Evolutionary conservation across 2,113 vertebrate species (phyloP), one percentile per base, ranked within the genome.

Genomic region (Glaucomys volans): DNA sequence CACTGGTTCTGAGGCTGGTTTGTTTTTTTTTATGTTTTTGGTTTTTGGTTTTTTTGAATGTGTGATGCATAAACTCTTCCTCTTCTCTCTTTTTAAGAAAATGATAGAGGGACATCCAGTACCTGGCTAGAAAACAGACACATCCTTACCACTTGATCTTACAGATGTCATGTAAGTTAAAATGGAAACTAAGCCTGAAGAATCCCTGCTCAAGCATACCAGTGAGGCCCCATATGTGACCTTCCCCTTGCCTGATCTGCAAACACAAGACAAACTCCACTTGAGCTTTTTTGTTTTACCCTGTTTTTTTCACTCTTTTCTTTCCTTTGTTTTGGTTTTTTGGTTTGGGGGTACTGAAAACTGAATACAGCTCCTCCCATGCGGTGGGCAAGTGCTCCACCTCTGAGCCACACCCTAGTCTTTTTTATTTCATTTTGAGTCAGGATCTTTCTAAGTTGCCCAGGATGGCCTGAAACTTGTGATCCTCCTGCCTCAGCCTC

Each of bases 1-100:
- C 62, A 74, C 24, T 95, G 47, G 79, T 79, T 81, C 77, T 74
- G 26, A 82, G 11, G 20, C n/a, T 24, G 67, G 71, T 89, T 20
- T 18, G 54, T 24, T 59, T 28, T 62, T 62, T 57, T 62, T n/a
- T n/a, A n/a, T n/a, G n/a, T n/a, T n/a, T n/a, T n/a, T n/a, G n/a
- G n/a, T n/a, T n/a, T n/a, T n/a, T n/a, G n/a, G n/a, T n/a, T n/a
- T 59, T 62, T 62, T 52, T 62, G 7, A 24, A 57, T 22, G 20
- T 57, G 54, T 57, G 54, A 57, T 12, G 5, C 26, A 35, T 85
- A 81, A 54, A 54, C 10, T 24, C 57, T 82, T 20, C 72, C 32
- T 85, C 75, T 67, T 74, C 47, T 69, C 26, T 86, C 6, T 74
- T 67, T 87, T 95, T 59, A 18, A 89, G 89, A 93, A 74, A 64